Percentiles rank a stretch among this genome's conserved stretches.
These are phyloP conservation scores for Tetragonisca angustula DNA, from an alignment of 2,888 invertebrate genomes.

Conservation along the genomic window DNA sequence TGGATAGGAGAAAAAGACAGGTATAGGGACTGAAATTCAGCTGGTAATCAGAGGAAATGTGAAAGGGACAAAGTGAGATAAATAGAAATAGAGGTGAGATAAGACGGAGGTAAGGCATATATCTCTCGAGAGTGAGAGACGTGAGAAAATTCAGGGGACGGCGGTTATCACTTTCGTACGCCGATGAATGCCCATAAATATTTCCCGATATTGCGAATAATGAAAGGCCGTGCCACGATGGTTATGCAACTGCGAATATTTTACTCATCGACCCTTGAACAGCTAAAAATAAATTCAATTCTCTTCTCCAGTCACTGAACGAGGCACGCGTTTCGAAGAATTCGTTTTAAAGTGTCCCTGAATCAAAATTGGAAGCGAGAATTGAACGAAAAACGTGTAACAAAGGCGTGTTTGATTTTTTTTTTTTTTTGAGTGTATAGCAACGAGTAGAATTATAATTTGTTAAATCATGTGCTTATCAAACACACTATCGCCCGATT, in stretches of 20 bases:
- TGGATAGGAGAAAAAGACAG: too few species aligned
- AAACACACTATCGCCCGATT: too few species aligned
- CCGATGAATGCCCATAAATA: conserved; percentile 43
- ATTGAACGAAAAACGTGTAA: too few species aligned
- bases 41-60: conserved; percentile 20
- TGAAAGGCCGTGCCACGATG: conserved; percentile 6
- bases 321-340: background rate
- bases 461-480: too few species aligned
- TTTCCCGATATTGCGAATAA: conserved; percentile 41
- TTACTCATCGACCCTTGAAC: background rate
- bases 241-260: conserved; percentile 14
- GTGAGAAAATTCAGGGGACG: conserved; percentile 53
- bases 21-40: background rate
- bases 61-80: conserved; percentile 36
- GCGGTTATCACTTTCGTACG: conserved; percentile 49
- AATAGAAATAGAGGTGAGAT: conserved; percentile 33
- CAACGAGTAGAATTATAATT: too few species aligned
- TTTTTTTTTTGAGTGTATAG: too few species aligned
- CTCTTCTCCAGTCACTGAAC: background rate
- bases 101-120: conserved; percentile 27
- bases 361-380: background rate
- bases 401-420: too few species aligned
- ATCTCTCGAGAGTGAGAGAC: conserved; percentile 38
- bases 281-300: conserved; percentile 2
- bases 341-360: background rate